Evolutionary conservation across 2,888 invertebrate species (phyloP).

Genomic region (Graphium colonna): DNA sequence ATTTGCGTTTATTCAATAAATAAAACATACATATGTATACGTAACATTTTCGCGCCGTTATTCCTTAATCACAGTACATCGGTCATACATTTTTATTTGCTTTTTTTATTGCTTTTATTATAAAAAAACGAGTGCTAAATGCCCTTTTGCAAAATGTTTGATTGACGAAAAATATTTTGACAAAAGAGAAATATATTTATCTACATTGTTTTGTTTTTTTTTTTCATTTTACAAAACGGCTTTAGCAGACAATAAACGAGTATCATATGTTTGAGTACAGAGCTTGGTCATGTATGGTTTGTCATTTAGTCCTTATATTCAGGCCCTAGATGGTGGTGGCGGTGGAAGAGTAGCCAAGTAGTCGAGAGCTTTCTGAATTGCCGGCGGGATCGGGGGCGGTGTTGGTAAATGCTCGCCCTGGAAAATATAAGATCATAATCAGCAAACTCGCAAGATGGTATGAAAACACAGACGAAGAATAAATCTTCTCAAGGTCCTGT

Average conservation of each 20-base stretch:
- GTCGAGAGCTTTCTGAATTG: conserved; percentile 87
- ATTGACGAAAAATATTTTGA: too few species aligned
- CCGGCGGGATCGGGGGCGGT: conserved; percentile 87
- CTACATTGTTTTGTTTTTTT: conserved; percentile 32
- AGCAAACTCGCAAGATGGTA: background rate
- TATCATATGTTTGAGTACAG: conserved; percentile 22
- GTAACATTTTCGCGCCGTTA: conserved; percentile 51
- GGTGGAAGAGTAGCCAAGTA: conserved; percentile 84
- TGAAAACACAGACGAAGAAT: conserved; percentile 5
- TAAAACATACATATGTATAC: conserved; percentile 46
- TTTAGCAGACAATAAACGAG: conserved; percentile 36
- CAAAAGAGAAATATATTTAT: too few species aligned
- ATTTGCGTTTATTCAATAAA: conserved; percentile 66
- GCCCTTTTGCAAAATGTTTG: conserved; percentile 50
- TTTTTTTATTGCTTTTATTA: conserved; percentile 58
- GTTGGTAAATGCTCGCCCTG: conserved; percentile 87
- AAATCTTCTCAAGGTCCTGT: conserved; percentile 11
- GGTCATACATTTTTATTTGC: conserved; percentile 57
- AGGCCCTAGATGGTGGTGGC: conserved; percentile 55
- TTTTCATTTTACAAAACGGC: conserved; percentile 41
- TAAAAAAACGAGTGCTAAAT: conserved; percentile 18
- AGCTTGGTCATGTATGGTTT: conserved; percentile 14
- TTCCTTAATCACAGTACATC: conserved; percentile 76
- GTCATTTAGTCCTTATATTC: conserved; percentile 24
- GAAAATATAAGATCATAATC: conserved; percentile 12